Percentiles rank a stretch among this genome's conserved stretches.
These are phyloP conservation scores for Poliocrania exsul DNA, from an alignment of 2,797 vertebrate species.

Conservation along the genomic window DNA sequence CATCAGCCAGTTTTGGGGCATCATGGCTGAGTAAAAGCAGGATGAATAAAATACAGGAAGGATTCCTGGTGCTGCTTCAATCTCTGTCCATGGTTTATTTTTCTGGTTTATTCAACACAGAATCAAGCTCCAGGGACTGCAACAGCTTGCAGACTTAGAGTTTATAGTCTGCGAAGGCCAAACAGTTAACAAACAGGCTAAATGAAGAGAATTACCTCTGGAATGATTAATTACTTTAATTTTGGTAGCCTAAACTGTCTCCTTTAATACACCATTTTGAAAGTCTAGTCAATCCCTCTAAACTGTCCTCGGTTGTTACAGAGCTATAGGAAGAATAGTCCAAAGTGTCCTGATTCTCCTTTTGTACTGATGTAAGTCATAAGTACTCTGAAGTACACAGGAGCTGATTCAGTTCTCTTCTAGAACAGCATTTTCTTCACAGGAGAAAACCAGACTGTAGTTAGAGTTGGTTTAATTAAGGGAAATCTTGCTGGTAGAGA, in stretches of 20 bases:
- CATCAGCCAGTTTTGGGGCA: neutral
- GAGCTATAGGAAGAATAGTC: neutral
- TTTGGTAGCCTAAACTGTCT: neutral
- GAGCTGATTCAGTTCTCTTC: neutral
- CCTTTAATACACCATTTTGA: neutral
- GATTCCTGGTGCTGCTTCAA: neutral
- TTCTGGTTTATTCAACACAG: neutral
- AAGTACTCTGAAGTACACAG: neutral
- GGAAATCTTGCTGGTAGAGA: neutral
- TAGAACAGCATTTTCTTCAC: neutral
- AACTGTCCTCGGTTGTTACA: neutral
- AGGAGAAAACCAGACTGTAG: neutral
- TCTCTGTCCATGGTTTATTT: neutral
- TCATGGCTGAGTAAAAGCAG: neutral
- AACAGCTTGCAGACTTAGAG: neutral
- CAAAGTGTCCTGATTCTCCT: conserved; percentile 20
- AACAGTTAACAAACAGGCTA: neutral
- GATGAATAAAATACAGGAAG: neutral
- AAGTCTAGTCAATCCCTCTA: neutral
- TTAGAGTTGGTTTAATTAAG: neutral
- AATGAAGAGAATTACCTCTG: neutral
- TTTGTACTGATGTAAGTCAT: neutral
- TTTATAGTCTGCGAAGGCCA: neutral
- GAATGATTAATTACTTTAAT: conserved; percentile 26
- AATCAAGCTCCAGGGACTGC: neutral